Evolutionary conservation across 2,797 vertebrate genomes (phyloP).

Genomic region (Amphiprion clarkii): DNA sequence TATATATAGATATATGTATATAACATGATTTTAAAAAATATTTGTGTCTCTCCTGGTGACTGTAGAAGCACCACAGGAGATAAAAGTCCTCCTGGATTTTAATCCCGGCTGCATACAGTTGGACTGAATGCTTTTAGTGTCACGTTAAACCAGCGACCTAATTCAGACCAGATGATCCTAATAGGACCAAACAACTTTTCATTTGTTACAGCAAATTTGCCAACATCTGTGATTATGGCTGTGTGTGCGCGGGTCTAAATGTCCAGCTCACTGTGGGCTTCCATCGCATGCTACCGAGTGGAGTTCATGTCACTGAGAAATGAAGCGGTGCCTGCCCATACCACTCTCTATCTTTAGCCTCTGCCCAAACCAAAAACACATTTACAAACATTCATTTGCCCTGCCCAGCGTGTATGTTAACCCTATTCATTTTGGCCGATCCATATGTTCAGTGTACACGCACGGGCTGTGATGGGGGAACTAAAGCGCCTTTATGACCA

Average conservation of each 20-base stretch:
- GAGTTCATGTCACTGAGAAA: constrained; percentile 73
- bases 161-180: constrained; percentile 30
- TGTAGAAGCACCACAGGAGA: background rate
- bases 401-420: constrained; percentile 79
- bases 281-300: constrained; percentile 54
- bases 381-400: constrained; percentile 82
- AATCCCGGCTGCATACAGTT: background rate
- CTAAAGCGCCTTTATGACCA: constrained; percentile 84
- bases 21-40: background rate
- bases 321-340: constrained; percentile 65
- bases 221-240: constrained; percentile 21
- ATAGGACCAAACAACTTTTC: constrained; percentile 10
- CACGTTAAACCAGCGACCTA: constrained; percentile 16
- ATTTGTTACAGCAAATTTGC: constrained; percentile 23
- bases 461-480: constrained; percentile 67
- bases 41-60: background rate
- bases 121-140: constrained; percentile 15
- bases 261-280: constrained; percentile 36
- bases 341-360: constrained; percentile 84
- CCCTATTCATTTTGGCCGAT: constrained; percentile 83
- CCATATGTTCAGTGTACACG: constrained; percentile 83
- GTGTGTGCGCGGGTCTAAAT: constrained; percentile 16
- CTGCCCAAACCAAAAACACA: constrained; percentile 81
- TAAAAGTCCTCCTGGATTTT: background rate
- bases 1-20: too few relatives aligned